Evolutionary conservation across 2,113 vertebrate species (phyloP).

Genomic region (Gymnarchus niloticus): DNA sequence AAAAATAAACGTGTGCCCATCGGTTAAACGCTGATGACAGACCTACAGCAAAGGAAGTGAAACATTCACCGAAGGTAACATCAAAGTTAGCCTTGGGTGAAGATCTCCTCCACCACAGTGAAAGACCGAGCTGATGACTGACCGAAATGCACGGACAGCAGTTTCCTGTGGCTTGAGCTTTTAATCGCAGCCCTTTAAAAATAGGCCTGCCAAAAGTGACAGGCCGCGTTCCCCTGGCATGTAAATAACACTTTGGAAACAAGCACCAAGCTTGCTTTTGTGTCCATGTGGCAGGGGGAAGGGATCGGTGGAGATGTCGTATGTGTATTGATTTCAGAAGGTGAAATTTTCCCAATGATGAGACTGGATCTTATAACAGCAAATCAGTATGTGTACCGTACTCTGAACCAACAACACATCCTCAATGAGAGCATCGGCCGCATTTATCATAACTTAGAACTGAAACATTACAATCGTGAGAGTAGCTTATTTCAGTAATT

Average conservation of each 20-base stretch:
- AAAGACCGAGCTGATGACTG: background rate
- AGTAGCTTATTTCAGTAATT: background rate
- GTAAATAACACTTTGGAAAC: background rate
- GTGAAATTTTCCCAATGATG: conserved; percentile 36
- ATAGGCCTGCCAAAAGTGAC: conserved; percentile 42
- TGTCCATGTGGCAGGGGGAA: conserved; percentile 47
- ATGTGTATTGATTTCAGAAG: conserved; percentile 53
- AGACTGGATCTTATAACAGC: background rate
- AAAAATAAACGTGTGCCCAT: too few relatives aligned
- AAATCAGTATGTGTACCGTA: too few relatives aligned
- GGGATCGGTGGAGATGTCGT: conserved; percentile 54
- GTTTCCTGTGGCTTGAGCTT: conserved; percentile 30
- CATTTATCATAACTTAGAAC: background rate
- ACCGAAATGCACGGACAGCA: background rate
- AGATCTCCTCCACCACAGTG: background rate
- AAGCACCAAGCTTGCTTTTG: conserved; percentile 29
- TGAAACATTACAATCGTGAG: background rate
- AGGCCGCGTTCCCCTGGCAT: conserved; percentile 27
- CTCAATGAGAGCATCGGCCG: background rate
- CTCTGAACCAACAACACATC: background rate
- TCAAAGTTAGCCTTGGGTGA: background rate
- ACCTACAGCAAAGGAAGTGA: background rate
- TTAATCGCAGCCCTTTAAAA: conserved; percentile 47
- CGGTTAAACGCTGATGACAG: background rate
- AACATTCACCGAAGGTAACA: background rate